These are phyloP conservation scores for Sturmia bella DNA, from an alignment of 2,888 invertebrate species.

Conservation along the genomic window DNA sequence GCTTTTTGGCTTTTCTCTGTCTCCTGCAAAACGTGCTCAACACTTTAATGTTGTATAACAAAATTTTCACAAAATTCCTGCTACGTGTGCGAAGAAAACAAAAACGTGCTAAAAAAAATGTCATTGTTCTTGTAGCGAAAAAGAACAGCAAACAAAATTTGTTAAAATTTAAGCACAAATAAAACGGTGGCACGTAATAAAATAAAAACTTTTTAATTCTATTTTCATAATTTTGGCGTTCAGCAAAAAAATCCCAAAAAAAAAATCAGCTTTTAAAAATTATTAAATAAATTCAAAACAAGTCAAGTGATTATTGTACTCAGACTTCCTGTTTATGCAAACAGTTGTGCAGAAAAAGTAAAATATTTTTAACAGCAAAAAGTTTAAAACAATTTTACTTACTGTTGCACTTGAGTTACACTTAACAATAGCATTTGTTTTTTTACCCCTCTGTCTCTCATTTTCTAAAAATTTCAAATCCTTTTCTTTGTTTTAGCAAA, in stretches of 20 bases:
- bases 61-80: slow-evolving; percentile 57
- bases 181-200: slow-evolving; percentile 29
- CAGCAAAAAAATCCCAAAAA: slow-evolving; percentile 9
- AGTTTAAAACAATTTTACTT: slow-evolving; percentile 50
- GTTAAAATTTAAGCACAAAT: slow-evolving; percentile 29
- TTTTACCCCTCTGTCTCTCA: neutral
- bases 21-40: slow-evolving; percentile 43
- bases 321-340: neutral
- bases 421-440: slow-evolving; percentile 72
- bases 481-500: slow-evolving; percentile 8
- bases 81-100: slow-evolving; percentile 59
- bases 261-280: neutral
- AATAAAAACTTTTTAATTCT: slow-evolving; percentile 61
- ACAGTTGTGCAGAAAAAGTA: neutral
- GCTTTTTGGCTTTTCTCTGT: slow-evolving; percentile 18
- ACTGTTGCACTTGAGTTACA: slow-evolving; percentile 74
- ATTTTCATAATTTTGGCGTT: slow-evolving; percentile 45
- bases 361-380: slow-evolving; percentile 14
- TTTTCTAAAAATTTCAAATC: neutral
- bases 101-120: slow-evolving; percentile 60
- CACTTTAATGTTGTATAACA: slow-evolving; percentile 45
- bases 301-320: slow-evolving; percentile 31
- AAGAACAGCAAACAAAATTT: slow-evolving; percentile 8
- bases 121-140: slow-evolving; percentile 22
- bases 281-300: slow-evolving; percentile 26